Evolutionary conservation across 2,797 vertebrate species (phyloP), one percentile per base, ranked within the genome.

Genomic region (Pseudochirops corinnae): DNA sequence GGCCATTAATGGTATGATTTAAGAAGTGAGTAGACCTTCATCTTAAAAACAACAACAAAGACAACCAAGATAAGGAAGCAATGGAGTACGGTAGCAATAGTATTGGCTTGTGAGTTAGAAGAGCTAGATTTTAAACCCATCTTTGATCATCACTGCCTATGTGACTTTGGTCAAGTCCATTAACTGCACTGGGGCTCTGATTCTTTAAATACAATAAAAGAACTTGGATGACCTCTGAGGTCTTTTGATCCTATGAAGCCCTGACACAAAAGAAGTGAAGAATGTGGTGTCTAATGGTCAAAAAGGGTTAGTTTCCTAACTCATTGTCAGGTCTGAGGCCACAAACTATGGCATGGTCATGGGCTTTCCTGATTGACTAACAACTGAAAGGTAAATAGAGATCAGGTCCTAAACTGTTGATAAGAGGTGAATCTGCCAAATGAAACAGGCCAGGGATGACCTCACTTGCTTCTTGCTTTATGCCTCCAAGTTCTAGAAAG

Each of bases 371-470:
- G 95, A 57, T 9, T 60, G 31, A 93, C 4, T 46, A 58, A n/a
- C 0, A 33, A 91, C 14, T 74, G 33, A 91, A 91, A 82, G 7
- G 46, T 91, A 82, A 90, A 55, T 1, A n/a, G 9, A 94, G 74
- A 90, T 95, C 90, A 95, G 92, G 39, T 60, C 33, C 46, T n/a
- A 31, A 62, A 95, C 10, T 93, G 1, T 87, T 94, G 90, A 10
- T 55, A 16, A 92, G 56, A 96, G 96, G 12, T 60, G 39, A 94
- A 87, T 93, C 26, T 92, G 14, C 4, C 3, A 93, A 52, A 67
- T 11, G 90, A 97, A 94, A 58, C 5, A 52, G 50, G 24, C 53
- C 94, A 95, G 87, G 2, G 92, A 91, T 6, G 57, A 39, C 24
- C 90, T 90, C 26, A 14, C 2, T 92, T 92, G 26, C 18, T 53